Base-by-base conservation (phyloP, 1,140 invertebrate species). In the Achatina immaculata region DNA sequence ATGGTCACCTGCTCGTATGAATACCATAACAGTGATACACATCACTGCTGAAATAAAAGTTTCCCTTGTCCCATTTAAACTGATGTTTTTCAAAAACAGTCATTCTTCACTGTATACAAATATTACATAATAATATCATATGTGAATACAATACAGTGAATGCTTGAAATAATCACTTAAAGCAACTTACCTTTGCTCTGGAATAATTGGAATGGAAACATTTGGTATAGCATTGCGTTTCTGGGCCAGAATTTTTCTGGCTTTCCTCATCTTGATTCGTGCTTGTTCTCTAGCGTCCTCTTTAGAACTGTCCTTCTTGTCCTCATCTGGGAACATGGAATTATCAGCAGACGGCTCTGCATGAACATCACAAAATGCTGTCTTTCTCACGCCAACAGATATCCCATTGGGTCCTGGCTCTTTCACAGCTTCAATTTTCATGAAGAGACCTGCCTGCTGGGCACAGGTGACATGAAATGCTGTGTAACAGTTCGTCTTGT, bases 401-500 rank as follows among this genome's bases (percentile, higher is more conserved):
- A 85, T 84, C 14, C 88, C 90, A 76, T 84, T 86, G 40, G 84
- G 85, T 69, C 84, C 86, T 16, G 87, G 82, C 55, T 89, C 88
- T 77, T 86, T 83, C 19, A 90, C 85, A 58, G 90, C 97, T 88
- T 99, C 96, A 95, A 99, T 98, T 90, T 97, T 96, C 98, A 99
- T 99, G 92, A 91, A 95, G 0, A 97, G 92, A 77, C 98, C 97
- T 71, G 97, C 97, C 90, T 98, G 96, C 90, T 99, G 98, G 0
- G 98, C 98, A 92, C 98, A 99, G 0, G 98, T 99, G 0, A 99
- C 98, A 91, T 99, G 98, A 92, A 99, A 99, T 9, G 98, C 98
- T 80, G 96, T 95, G 88, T 98, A 99, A 90, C 98, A 99, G 90
- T 96, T 98, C 82, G 94, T 95, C 87, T 97, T 96, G 89, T 99